These are phyloP conservation scores for Adelphocoris suturalis DNA, from an alignment of 2,888 invertebrate species.

Conservation along the genomic window DNA sequence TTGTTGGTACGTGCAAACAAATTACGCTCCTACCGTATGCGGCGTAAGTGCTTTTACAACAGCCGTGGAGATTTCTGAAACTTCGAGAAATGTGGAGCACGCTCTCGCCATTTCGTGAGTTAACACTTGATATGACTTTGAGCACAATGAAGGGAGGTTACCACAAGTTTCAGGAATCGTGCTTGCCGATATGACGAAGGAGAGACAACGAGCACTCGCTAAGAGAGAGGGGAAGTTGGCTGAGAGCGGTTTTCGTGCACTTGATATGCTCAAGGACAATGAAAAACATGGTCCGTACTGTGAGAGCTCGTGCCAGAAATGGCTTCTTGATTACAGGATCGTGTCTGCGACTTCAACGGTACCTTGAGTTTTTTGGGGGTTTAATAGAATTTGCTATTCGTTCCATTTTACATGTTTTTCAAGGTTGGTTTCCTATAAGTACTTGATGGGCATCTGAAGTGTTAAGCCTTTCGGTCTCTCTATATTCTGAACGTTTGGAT, in stretches of 20 bases:
- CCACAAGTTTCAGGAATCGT: conserved; percentile 21
- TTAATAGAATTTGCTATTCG: conserved; percentile 3
- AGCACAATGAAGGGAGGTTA: neutral
- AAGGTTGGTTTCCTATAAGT: no score
- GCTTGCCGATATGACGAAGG: conserved; percentile 22
- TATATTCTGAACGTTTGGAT: no score
- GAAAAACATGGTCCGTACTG: conserved; percentile 38
- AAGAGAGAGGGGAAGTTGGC: conserved; percentile 23
- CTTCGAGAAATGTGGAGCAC: conserved; percentile 31
- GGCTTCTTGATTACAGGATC: conserved; percentile 52
- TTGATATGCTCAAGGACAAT: conserved; percentile 61
- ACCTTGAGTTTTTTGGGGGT: neutral
- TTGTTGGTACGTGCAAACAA: neutral
- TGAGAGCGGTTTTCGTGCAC: conserved; percentile 41
- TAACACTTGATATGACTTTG: conserved; percentile 23
- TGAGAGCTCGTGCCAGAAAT: conserved; percentile 30
- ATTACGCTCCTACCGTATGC: neutral
- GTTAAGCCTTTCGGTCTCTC: no score
- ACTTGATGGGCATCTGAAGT: no score
- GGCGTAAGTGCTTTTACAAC: neutral
- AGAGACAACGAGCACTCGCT: neutral
- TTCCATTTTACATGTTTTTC: neutral
- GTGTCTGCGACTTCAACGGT: conserved; percentile 22
- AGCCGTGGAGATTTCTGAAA: neutral
- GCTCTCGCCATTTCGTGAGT: conserved; percentile 44